These are phyloP conservation scores for Enchytraeus crypticus DNA, from an alignment of 2,888 invertebrate species.

Conservation along the genomic window DNA sequence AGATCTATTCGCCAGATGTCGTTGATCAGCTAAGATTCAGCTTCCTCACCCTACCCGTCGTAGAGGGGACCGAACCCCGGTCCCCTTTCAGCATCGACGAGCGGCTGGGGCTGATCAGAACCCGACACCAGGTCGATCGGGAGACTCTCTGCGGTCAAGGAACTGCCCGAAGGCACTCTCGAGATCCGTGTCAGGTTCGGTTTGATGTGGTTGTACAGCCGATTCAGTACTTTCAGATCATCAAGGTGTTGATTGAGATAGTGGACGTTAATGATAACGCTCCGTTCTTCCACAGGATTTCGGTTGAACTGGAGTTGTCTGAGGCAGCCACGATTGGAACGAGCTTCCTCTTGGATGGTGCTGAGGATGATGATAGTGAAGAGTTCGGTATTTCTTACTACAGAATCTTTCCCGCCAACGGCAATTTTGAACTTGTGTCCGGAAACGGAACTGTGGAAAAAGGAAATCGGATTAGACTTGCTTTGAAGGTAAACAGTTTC, in stretches of 20 bases:
- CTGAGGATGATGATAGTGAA: slow-evolving; percentile 20
- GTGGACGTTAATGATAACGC: slow-evolving; percentile 26
- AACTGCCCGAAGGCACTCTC: not conserved
- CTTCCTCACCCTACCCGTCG: not conserved
- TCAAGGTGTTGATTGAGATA: slow-evolving; percentile 15
- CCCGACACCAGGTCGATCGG: not conserved
- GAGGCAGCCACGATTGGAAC: slow-evolving; percentile 20
- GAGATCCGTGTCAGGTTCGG: not conserved
- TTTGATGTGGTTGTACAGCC: not conserved
- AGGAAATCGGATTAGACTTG: not conserved
- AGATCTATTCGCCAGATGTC: not conserved
- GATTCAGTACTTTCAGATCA: not conserved
- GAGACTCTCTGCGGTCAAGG: not conserved
- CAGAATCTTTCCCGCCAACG: slow-evolving; percentile 8
- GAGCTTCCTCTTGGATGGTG: slow-evolving; percentile 17
- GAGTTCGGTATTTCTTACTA: slow-evolving; percentile 16
- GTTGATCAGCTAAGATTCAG: not conserved
- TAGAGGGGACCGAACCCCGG: too few species aligned
- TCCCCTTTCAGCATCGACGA: not conserved
- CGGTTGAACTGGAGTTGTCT: slow-evolving; percentile 15
- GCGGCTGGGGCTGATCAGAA: not conserved
- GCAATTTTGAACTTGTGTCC: slow-evolving; percentile 5
- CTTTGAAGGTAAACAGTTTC: not conserved
- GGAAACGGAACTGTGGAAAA: not conserved
- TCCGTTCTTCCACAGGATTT: slow-evolving; percentile 18